Evolutionary conservation across 1,140 invertebrate species (phyloP), one percentile per base, ranked within the genome.

Genomic region (Neoseiulus cucumeris): DNA sequence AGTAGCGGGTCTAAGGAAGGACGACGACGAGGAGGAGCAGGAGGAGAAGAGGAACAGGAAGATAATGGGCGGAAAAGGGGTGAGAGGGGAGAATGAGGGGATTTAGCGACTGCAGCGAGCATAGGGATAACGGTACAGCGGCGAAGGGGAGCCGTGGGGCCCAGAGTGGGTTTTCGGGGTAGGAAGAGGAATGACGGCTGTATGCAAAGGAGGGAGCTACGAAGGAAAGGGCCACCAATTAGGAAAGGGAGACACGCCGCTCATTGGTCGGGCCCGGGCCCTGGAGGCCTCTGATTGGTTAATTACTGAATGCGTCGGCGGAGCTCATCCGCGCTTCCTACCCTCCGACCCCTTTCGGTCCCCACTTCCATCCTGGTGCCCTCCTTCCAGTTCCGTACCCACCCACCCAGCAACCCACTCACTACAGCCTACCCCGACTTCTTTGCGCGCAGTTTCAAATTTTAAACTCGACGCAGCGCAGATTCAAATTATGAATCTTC

Each of bases 201-300:
- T 59, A 59, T 59, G 51, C 51, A 59, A 59, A 59, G 22, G 33
- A 33, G 51, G 33, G 33, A 39, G 33, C 33, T 6, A 39, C 33
- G 33, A 39, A 39, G 33, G 33, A 39, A 39, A 39, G 33, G 33
- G 33, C 33, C 33, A 39, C 51, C 51, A 59, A 59, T 59, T 59
- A 59, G 51, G 51, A 59, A 33, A 59, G 51, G 51, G 51, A 59
- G 51, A 25, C 22, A 33, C 51, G 25, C 33, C 51, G 51, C 51
- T 59, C 51, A 59, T 59, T 59, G 51, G 51, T 59, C 51, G 51
- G 33, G 25, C 25, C 25, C 33, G 51, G 51, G 51, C 51, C 51
- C 51, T 33, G 51, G 14, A 39, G 14, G 51, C 51, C 51, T 59
- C 51, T 59, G 51, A 59, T 59, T 59, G 51, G 51, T 59, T 59